Evolutionary conservation across 2,888 invertebrate genomes (phyloP), one percentile per base, ranked within the genome.

Genomic region (Tetrapedia diversipes): DNA sequence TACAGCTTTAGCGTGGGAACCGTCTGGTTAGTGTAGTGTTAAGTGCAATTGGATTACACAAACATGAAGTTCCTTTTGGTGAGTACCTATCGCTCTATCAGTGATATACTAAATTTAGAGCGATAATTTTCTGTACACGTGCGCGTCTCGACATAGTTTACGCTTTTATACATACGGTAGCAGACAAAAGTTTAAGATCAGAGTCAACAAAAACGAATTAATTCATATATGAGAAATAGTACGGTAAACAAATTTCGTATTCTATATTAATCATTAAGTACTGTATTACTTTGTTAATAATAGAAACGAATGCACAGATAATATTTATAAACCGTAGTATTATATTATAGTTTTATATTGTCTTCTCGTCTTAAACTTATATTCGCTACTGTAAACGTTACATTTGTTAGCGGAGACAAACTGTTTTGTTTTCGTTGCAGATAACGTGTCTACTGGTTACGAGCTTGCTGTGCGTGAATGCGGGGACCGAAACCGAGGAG

Each of bases 41-140:
- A 67, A 85, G 86, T 86, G 83, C 65, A 64, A 72, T 63, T 63
- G 81, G 83, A 86, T 85, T 85, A 85, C 66, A 32, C 66, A 32
- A 84, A 79, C 72, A 90, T 90, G 90, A 88, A 84, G 78, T 56
- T 80, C 11, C 19, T 77, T 60, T 34, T 85, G 84, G 90, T 90
- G 74, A 89, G 87, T 75, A 66, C 39, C 10, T 22, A 29, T 4
- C 14, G 19, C 8, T n/a, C n/a, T 8, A 53, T 19, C 4, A 0
- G 11, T 41, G 4, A 11, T 11, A 8, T 11, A 37, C 37, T 7
- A 43, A 53, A 53, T 37, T 37, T 34, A 6, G 7, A 32, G 3
- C 19, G 11, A 53, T n/a, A 32, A 11, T 7, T 54, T 19, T 14
- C 19, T 29, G 7, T 4, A 8, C 16, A 34, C 1, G 22, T 37